phyloP scores from a whole-genome alignment of 1,140 invertebrate genomes.

The Anastatus disparis region DNA sequence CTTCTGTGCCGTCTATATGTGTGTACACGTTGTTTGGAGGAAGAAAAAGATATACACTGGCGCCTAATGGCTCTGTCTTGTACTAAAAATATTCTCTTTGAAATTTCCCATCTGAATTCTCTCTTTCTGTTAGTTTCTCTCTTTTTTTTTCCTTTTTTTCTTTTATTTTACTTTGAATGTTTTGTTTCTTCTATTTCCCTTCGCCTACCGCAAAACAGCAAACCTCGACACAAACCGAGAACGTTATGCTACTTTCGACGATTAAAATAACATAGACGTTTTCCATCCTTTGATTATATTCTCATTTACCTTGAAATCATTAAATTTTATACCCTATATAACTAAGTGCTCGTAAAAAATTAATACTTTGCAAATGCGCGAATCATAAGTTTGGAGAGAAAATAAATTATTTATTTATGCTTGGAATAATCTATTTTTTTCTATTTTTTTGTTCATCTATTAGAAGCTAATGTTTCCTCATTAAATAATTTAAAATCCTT shows the following conservation, averaged over 20 bases:
- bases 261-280: slow-evolving; percentile 18
- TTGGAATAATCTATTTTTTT: too few species aligned
- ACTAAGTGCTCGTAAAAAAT: too few species aligned
- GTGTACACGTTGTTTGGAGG: too few species aligned
- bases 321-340: too few species aligned
- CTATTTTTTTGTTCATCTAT: too few species aligned
- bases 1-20: not conserved
- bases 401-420: too few species aligned
- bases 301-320: not conserved
- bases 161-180: not conserved
- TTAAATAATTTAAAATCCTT: too few species aligned
- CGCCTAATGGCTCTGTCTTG: slow-evolving; percentile 21
- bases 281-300: slow-evolving; percentile 6
- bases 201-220: not conserved
- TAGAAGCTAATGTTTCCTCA: too few species aligned
- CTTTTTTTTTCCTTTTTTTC: not conserved
- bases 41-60: too few species aligned
- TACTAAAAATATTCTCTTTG: slow-evolving; percentile 31
- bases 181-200: slow-evolving; percentile 9
- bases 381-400: too few species aligned
- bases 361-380: too few species aligned
- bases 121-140: not conserved
- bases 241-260: slow-evolving; percentile 9
- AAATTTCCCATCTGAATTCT: slow-evolving; percentile 27
- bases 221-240: too few species aligned